These are phyloP conservation scores for Willisornis vidua DNA, from an alignment of 2,113 vertebrate genomes.

Conservation along the genomic window DNA sequence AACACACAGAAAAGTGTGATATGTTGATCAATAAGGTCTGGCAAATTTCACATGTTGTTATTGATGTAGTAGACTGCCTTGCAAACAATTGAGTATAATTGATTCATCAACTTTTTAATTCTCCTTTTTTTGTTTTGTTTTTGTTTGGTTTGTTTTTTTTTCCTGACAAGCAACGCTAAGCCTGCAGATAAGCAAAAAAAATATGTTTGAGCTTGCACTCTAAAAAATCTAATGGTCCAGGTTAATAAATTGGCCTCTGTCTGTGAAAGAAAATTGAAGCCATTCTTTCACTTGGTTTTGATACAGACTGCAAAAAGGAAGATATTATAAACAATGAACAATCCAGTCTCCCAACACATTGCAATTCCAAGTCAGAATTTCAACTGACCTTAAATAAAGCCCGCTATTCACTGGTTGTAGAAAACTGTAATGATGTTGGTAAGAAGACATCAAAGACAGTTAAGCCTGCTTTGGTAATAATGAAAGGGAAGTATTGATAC, in stretches of 20 bases:
- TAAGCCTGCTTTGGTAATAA: constrained; percentile 60
- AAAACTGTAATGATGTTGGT: neutral
- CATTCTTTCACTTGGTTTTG: constrained; percentile 65
- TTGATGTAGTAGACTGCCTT: neutral
- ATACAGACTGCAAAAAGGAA: constrained; percentile 51
- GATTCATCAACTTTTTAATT: neutral
- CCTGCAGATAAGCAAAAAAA: constrained; percentile 24
- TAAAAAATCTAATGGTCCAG: constrained; percentile 45
- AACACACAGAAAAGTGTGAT: neutral
- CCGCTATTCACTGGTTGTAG: constrained; percentile 6
- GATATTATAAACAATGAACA: constrained; percentile 66
- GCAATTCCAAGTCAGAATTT: constrained; percentile 61
- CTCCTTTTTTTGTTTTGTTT: neutral
- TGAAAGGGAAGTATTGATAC: constrained; percentile 61
- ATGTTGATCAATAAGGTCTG: neutral
- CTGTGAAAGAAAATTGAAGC: constrained; percentile 71
- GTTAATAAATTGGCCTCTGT: constrained; percentile 71
- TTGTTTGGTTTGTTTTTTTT: neutral
- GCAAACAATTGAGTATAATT: neutral
- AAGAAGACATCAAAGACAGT: constrained; percentile 54
- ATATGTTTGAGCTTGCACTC: constrained; percentile 37
- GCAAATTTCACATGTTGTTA: neutral
- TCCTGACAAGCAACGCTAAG: neutral
- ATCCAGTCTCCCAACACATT: neutral
- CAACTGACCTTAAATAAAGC: constrained; percentile 56